These are phyloP conservation scores for Phrynosoma platyrhinos DNA, from an alignment of 2,113 vertebrate species.

Conservation along the genomic window DNA sequence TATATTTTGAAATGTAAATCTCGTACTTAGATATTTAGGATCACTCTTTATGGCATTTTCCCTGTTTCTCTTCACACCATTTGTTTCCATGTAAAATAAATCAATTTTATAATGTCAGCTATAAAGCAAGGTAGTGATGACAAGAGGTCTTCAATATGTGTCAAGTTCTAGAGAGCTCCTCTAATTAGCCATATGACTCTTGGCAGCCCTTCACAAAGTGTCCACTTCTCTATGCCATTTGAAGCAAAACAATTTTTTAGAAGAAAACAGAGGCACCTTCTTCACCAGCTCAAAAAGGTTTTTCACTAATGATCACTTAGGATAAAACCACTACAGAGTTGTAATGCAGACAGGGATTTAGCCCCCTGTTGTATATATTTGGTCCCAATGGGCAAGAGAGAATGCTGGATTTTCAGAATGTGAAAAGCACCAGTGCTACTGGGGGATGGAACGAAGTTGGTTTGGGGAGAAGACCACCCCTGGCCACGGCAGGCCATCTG, in stretches of 20 bases:
- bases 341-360: background rate
- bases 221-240: background rate
- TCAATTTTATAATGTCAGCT: background rate
- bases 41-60: background rate
- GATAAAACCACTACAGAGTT: no score
- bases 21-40: background rate
- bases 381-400: background rate
- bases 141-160: background rate
- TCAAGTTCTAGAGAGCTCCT: no score
- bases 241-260: background rate
- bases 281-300: background rate
- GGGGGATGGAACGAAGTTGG: no score
- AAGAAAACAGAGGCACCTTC: background rate
- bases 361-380: background rate
- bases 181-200: no score
- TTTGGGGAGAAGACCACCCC: no score
- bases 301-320: background rate
- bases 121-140: background rate
- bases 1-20: background rate
- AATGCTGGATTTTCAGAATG: no score
- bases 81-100: background rate
- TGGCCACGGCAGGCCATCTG: no score
- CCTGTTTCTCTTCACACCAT: no score
- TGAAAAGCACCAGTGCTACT: no score
- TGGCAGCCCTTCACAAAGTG: no score